Evolutionary conservation across 2,113 vertebrate genomes (phyloP).

Genomic region (Grallaria varia): DNA sequence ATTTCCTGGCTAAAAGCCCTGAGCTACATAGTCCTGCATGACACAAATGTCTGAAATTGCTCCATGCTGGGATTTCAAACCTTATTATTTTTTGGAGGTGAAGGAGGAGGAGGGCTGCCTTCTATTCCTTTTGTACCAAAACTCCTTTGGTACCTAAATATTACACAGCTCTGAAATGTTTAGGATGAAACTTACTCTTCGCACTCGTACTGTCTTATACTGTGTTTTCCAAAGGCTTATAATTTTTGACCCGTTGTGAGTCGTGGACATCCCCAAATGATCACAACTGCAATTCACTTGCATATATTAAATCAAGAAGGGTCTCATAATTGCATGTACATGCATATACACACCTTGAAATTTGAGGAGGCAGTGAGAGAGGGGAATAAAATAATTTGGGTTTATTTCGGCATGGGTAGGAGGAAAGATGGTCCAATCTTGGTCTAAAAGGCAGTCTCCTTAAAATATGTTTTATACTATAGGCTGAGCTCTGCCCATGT

Average conservation of each 20-base stretch:
- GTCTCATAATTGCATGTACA: neutral
- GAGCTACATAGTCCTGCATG: neutral
- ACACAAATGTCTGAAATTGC: neutral
- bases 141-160: neutral
- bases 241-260: neutral
- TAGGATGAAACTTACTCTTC: neutral
- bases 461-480: neutral
- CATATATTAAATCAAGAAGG: neutral
- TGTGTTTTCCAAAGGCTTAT: neutral
- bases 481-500: neutral
- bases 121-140: neutral
- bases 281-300: neutral
- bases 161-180: neutral
- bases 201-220: neutral
- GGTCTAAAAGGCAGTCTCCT: neutral
- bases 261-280: neutral
- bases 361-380: neutral
- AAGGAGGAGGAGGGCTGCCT: neutral
- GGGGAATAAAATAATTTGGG: neutral
- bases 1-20: conserved; percentile 28
- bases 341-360: neutral
- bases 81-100: neutral
- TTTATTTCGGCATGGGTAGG: neutral
- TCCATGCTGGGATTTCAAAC: neutral
- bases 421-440: neutral